A percentile compares a stretch with the other conserved stretches of the same genome.
Evolutionary conservation across 64 coral and sea anemone species (phyloP).

Genomic region (Trachythela sp.): DNA sequence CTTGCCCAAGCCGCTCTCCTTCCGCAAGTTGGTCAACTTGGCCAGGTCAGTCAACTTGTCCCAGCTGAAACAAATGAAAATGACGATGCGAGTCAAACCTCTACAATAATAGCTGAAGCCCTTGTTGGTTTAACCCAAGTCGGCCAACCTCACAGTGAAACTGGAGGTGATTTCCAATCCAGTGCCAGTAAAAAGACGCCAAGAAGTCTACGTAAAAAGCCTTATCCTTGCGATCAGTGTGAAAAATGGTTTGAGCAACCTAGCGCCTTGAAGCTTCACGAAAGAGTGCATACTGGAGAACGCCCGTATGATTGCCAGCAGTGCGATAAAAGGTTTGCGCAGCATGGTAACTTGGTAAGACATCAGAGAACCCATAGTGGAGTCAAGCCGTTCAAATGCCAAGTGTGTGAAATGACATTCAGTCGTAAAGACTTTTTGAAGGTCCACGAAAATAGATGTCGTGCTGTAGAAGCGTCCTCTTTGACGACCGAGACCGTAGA

Average conservation of each 20-base stretch:
- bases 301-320: slow-evolving; percentile 95
- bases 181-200: too few species aligned
- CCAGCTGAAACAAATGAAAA: background rate
- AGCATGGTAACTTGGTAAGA: slow-evolving; percentile 94
- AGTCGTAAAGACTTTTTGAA: background rate
- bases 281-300: slow-evolving; percentile 91
- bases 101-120: background rate
- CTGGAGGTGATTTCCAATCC: too few species aligned
- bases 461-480: background rate
- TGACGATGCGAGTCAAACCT: background rate
- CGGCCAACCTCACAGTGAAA: background rate
- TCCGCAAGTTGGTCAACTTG: too few species aligned
- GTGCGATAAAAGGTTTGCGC: slow-evolving; percentile 86
- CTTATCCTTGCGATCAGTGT: slow-evolving; percentile 75
- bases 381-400: slow-evolving; percentile 89
- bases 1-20: background rate
- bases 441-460: background rate
- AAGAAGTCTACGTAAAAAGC: slow-evolving; percentile 51
- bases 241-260: slow-evolving; percentile 83
- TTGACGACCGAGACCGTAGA: too few species aligned
- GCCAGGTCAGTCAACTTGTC: too few species aligned
- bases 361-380: slow-evolving; percentile 95
- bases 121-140: background rate
- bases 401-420: slow-evolving; percentile 79
- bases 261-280: slow-evolving; percentile 77